Evolutionary conservation across 2,113 vertebrate genomes (phyloP).

Genomic region (Chamaea fasciata): DNA sequence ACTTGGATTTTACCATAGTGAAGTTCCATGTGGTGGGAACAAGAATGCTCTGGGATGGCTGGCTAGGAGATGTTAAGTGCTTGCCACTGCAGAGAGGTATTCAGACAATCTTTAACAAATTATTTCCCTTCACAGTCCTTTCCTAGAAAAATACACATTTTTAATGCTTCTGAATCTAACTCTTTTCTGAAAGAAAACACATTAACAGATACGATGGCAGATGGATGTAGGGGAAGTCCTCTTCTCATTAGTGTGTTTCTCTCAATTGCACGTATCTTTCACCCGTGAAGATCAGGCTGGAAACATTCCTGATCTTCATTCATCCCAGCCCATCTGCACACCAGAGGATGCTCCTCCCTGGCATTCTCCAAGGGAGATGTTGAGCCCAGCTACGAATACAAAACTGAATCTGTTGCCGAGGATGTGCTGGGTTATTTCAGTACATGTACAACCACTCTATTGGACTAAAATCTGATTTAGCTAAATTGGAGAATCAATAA

Average conservation of each 20-base stretch:
- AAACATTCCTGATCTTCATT: neutral
- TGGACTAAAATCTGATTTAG: neutral
- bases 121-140: neutral
- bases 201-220: neutral
- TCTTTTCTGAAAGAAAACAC: neutral
- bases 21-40: neutral
- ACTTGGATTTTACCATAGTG: neutral
- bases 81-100: neutral
- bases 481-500: neutral
- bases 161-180: neutral
- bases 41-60: neutral
- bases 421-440: neutral
- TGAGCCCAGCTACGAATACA: neutral
- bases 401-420: neutral
- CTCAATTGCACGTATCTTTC: neutral
- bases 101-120: neutral
- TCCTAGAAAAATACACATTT: neutral
- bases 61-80: neutral
- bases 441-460: neutral
- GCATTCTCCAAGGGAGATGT: neutral
- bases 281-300: neutral
- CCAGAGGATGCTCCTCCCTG: neutral
- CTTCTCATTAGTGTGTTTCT: neutral
- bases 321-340: neutral
- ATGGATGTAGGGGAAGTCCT: neutral